These are phyloP conservation scores for Euschistus heros DNA, from an alignment of 1,140 invertebrate genomes.

Conservation along the genomic window DNA sequence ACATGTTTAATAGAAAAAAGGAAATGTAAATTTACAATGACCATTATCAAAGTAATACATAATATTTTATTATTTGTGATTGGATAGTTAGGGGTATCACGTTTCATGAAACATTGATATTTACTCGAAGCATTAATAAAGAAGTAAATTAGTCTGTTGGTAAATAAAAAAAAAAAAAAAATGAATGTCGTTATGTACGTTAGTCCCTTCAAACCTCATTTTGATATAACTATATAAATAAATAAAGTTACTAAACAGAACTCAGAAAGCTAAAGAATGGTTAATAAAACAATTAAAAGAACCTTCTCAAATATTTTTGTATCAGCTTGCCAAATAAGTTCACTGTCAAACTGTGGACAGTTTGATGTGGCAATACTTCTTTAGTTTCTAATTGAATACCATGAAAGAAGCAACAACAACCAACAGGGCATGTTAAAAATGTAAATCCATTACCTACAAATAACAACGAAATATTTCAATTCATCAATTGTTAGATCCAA, in stretches of 20 bases:
- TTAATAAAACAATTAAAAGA: neutral
- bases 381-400: conserved; percentile 24
- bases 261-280: neutral
- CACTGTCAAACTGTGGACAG: conserved; percentile 25
- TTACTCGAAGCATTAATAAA: too few relatives aligned
- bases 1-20: too few relatives aligned
- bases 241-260: too few relatives aligned
- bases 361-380: conserved; percentile 17
- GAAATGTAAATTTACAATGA: too few relatives aligned
- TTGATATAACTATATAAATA: too few relatives aligned
- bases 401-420: conserved; percentile 25
- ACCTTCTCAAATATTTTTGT: conserved; percentile 28
- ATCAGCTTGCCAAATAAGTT: conserved; percentile 28
- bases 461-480: conserved; percentile 14
- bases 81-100: too few relatives aligned
- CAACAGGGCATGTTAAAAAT: conserved; percentile 23
- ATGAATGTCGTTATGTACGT: too few relatives aligned
- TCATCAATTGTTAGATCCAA: neutral
- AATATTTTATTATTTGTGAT: too few relatives aligned
- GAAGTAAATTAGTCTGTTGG: neutral
- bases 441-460: conserved; percentile 29
- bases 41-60: too few relatives aligned
- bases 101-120: too few relatives aligned
- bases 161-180: neutral
- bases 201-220: too few relatives aligned